Conservation (phyloP, 2,797 vertebrate species). For the Graptemys geographica region DNA sequence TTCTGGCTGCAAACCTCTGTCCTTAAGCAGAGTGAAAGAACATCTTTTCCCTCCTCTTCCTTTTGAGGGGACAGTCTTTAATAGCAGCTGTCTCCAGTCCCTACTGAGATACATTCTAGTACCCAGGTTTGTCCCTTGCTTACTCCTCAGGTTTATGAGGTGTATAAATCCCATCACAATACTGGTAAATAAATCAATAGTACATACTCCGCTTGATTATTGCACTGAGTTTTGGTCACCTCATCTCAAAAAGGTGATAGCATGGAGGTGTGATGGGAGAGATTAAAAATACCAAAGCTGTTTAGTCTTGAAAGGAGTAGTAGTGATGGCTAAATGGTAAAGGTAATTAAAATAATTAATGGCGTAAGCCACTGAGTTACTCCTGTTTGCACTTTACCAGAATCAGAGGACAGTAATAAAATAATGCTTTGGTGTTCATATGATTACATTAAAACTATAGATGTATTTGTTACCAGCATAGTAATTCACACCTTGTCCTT, state of each 20-base stretch:
- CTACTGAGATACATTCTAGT: neutral
- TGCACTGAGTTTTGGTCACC: neutral
- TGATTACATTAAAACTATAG: neutral
- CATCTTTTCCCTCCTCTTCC: neutral
- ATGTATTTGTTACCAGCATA: neutral
- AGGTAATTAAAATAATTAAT: neutral
- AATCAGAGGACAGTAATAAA: neutral
- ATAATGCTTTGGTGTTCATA: neutral
- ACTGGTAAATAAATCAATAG: conserved; percentile 2
- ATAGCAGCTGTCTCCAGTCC: neutral
- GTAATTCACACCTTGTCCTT: conserved; percentile 1
- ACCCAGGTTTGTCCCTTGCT: neutral
- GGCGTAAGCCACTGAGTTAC: neutral
- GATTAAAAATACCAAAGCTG: conserved; percentile 26
- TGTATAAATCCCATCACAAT: neutral
- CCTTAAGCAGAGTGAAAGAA: neutral
- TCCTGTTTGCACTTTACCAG: neutral
- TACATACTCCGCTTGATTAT: neutral
- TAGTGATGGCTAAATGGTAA: neutral
- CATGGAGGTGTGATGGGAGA: neutral
- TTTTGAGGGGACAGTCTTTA: neutral
- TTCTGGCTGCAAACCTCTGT: neutral
- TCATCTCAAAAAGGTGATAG: neutral
- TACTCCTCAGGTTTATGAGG: neutral
- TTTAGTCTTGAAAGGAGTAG: neutral